Percentiles rank a stretch among this genome's conserved stretches.
These are phyloP conservation scores for Drosophila setosimentum DNA, from an alignment of 2,888 invertebrate species.

Conservation along the genomic window DNA sequence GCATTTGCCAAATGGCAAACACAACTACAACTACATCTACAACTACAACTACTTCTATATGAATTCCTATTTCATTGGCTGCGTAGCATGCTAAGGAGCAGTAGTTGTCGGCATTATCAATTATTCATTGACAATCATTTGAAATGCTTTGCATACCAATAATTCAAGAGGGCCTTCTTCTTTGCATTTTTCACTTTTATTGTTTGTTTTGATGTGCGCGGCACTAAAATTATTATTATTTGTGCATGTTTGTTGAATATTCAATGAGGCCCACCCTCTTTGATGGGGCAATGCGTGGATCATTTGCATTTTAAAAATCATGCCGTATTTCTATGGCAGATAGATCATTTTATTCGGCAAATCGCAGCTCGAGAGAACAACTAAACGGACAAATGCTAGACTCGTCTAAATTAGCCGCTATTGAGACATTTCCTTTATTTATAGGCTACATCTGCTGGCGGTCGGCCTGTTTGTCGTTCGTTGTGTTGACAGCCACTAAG, in stretches of 20 bases:
- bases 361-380: slow-evolving; percentile 15
- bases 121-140: slow-evolving; percentile 58
- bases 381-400: slow-evolving; percentile 14
- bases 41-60: neutral
- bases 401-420: slow-evolving; percentile 59
- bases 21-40: neutral
- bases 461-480: slow-evolving; percentile 5
- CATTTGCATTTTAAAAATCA: slow-evolving; percentile 9
- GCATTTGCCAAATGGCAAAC: slow-evolving; percentile 53
- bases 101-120: slow-evolving; percentile 53
- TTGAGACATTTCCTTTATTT: slow-evolving; percentile 75
- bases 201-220: slow-evolving; percentile 33
- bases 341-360: slow-evolving; percentile 13
- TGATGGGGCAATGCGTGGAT: slow-evolving; percentile 3
- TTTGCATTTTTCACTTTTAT: slow-evolving; percentile 32
- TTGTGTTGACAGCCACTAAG: slow-evolving; percentile 67
- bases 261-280: slow-evolving; percentile 27
- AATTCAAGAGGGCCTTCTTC: slow-evolving; percentile 5
- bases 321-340: neutral
- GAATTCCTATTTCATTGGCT: neutral
- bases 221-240: slow-evolving; percentile 50
- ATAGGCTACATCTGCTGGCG: slow-evolving; percentile 56
- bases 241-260: slow-evolving; percentile 35
- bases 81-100: slow-evolving; percentile 44
- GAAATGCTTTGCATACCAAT: slow-evolving; percentile 77